Base-by-base conservation (phyloP, 2,888 invertebrate genomes). In the Rhagonycha lutea region DNA sequence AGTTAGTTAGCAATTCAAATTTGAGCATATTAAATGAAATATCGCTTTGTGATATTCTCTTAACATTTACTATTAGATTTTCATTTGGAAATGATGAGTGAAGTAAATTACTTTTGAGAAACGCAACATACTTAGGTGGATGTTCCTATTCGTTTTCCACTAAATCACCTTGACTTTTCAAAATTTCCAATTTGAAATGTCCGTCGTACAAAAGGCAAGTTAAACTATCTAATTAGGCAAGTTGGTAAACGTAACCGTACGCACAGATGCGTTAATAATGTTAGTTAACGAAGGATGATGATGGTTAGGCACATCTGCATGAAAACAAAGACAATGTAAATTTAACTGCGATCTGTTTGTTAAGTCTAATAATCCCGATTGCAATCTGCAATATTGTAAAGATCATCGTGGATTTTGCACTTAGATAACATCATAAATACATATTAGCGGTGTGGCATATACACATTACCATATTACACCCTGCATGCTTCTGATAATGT, bases 281-380 rank as follows among this genome's bases (percentile, higher is more conserved):
- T 62, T 61, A 68, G 73, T 69, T 73, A 76, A 73, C 76, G 70
- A 76, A 73, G 70, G 69, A 47, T 47, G 47, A 70, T 73, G 74
- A 70, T 71, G 73, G 77, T 79, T 75, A 75, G 80, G 78, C 82
- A 80, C 83, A 83, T 83, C 83, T 83, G 83, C 80, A 78, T 75
- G 72, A 74, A 72, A 79, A 82, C 82, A 83, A 84, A 82, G 83
- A 82, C 83, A 83, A 84, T 83, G 83, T 80, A 83, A 84, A 84
- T 83, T 82, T 73, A 74, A 74, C 81, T 78, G 80, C 83, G 82
- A 84, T 84, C 83, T 83, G 79, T 82, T 83, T 83, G 83, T 84
- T 84, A 84, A 79, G 78, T 70, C 82, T 82, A 83, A 84, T 84
- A 84, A 85, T 84, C 83, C 81, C 82, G 83, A 85, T 85, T 84